A percentile compares a stretch with the other conserved stretches of the same genome.
Evolutionary conservation across 1,140 invertebrate genomes (phyloP).

Genomic region (Drosophila sulfurigaster): DNA sequence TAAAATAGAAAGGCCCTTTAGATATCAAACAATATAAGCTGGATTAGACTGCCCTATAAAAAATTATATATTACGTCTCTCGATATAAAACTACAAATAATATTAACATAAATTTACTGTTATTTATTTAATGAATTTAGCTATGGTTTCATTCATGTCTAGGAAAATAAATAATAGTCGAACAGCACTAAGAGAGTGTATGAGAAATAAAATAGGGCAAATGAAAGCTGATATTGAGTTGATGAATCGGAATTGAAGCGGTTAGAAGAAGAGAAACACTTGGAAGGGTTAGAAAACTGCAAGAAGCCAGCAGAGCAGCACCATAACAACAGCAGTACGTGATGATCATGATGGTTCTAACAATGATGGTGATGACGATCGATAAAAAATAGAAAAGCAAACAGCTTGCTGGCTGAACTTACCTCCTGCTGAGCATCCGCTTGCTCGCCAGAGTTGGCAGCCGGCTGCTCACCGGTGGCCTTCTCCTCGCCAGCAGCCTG

Average conservation of each 20-base stretch:
- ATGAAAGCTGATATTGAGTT: conserved; percentile 10
- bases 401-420: conserved; percentile 41
- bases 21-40: too few species aligned
- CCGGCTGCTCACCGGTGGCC: conserved; percentile 75
- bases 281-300: conserved; percentile 39
- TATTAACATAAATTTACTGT: background rate
- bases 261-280: conserved; percentile 37
- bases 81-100: too few species aligned
- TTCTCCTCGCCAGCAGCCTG: conserved; percentile 73
- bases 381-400: background rate
- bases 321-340: conserved; percentile 35
- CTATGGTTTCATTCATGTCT: conserved; percentile 36
- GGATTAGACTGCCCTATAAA: too few species aligned
- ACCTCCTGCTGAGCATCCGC: conserved; percentile 86
- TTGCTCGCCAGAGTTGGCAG: conserved; percentile 83
- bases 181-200: conserved; percentile 11
- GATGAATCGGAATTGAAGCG: conserved; percentile 7
- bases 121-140: background rate
- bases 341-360: conserved; percentile 10
- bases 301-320: conserved; percentile 27
- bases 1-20: too few species aligned
- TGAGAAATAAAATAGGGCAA: background rate
- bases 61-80: too few species aligned
- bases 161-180: conserved; percentile 1
- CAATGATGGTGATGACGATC: conserved; percentile 1